phyloP scores from a whole-genome alignment of 2,113 vertebrate species.

The Chaenogobius annularis region DNA sequence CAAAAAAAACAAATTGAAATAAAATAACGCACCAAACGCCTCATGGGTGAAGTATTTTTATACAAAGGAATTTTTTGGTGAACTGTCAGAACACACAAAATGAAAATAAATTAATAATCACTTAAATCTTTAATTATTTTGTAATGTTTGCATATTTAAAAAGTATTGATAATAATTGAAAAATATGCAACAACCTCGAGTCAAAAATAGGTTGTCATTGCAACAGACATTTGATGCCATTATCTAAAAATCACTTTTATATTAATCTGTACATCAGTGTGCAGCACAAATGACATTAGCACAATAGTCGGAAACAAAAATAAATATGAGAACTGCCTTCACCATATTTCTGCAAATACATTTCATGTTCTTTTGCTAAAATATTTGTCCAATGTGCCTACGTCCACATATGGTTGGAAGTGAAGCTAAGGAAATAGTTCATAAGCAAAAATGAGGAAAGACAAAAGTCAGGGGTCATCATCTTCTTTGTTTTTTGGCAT shows the following conservation, averaged over 20 bases:
- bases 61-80: not conserved
- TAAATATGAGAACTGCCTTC: constrained; percentile 54
- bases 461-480: constrained; percentile 36
- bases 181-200: constrained; percentile 43
- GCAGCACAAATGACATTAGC: constrained; percentile 39
- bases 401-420: constrained; percentile 45
- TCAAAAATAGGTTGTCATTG: constrained; percentile 37
- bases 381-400: constrained; percentile 46
- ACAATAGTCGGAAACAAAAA: constrained; percentile 52
- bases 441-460: not conserved
- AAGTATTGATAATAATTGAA: constrained; percentile 55
- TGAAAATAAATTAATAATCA: constrained; percentile 36
- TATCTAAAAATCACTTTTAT: constrained; percentile 31
- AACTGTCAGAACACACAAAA: not conserved
- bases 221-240: constrained; percentile 26
- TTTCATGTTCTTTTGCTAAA: constrained; percentile 29
- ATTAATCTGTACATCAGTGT: constrained; percentile 25
- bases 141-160: constrained; percentile 44
- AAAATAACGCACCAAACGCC: too few relatives aligned
- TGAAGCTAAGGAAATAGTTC: constrained; percentile 32
- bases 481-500: constrained; percentile 80
- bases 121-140: constrained; percentile 47
- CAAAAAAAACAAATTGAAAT: too few relatives aligned
- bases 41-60: not conserved
- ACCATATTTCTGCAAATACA: constrained; percentile 37